Conservation (phyloP, 1,140 invertebrate species). For the Paralvinella palmiformis region DNA sequence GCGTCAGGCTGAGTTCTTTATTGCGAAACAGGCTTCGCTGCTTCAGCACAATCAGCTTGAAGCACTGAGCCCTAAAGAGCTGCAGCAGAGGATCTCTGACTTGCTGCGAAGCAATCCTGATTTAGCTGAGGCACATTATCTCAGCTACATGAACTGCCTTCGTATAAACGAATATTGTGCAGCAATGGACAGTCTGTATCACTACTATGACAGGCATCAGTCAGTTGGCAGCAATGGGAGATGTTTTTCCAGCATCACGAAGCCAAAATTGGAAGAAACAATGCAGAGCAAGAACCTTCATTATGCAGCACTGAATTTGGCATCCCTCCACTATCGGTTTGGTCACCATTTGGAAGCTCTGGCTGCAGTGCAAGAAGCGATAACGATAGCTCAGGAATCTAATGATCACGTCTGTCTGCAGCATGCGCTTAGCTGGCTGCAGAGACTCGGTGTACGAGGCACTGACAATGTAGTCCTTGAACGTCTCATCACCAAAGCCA, state of each 20-base stretch:
- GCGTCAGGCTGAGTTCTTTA: constrained; percentile 79
- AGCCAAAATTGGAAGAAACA: constrained; percentile 49
- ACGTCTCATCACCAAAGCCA: constrained; percentile 57
- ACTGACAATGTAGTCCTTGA: constrained; percentile 52
- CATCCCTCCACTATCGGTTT: constrained; percentile 78
- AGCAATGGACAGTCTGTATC: constrained; percentile 73
- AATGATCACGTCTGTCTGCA: constrained; percentile 79
- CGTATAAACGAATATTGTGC: constrained; percentile 81
- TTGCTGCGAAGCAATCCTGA: constrained; percentile 74
- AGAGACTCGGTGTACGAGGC: constrained; percentile 40
- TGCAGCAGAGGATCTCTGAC: constrained; percentile 70
- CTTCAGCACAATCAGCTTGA: constrained; percentile 72
- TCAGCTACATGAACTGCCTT: constrained; percentile 83
- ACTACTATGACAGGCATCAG: constrained; percentile 69
- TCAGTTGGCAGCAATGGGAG: constrained; percentile 30
- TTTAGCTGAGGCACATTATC: constrained; percentile 78
- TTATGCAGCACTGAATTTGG: constrained; percentile 83
- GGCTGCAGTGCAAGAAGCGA: constrained; percentile 73
- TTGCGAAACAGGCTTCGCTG: constrained; percentile 69
- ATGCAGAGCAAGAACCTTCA: constrained; percentile 70
- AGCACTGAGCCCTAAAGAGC: constrained; percentile 66
- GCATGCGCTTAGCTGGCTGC: constrained; percentile 61
- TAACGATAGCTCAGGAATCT: constrained; percentile 78
- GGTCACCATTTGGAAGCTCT: constrained; percentile 76
- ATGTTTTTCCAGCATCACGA: neutral